These are phyloP conservation scores for Channa argus DNA, from an alignment of 2,113 vertebrate genomes.

Conservation along the genomic window DNA sequence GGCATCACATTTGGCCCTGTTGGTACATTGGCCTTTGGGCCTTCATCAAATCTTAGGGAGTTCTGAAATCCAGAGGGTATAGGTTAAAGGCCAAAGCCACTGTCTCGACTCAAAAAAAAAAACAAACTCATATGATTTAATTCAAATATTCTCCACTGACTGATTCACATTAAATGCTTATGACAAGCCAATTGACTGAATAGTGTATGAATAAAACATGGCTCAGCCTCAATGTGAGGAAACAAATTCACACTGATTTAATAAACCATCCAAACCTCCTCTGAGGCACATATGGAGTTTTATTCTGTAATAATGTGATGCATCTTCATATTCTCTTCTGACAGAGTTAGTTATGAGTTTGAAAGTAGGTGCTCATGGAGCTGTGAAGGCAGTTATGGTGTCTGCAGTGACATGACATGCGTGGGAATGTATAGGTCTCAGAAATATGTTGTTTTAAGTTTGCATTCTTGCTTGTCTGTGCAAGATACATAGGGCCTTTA, in stretches of 20 bases:
- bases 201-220: conserved; percentile 65
- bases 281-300: not conserved
- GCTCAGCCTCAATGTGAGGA: conserved; percentile 33
- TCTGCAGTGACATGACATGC: not conserved
- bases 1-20: too few species aligned
- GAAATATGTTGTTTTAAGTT: too few species aligned
- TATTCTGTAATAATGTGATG: not conserved
- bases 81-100: conserved; percentile 36
- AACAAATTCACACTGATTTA: conserved; percentile 45
- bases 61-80: conserved; percentile 1
- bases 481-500: too few species aligned
- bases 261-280: conserved; percentile 41
- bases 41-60: too few species aligned
- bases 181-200: conserved; percentile 41
- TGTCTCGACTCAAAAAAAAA: conserved; percentile 14
- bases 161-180: conserved; percentile 43
- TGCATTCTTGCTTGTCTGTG: too few species aligned
- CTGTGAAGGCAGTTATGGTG: not conserved
- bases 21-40: too few species aligned
- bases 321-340: conserved; percentile 10
- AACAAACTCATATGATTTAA: conserved; percentile 34
- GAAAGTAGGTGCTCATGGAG: conserved; percentile 9
- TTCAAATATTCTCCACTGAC: conserved; percentile 31
- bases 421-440: too few species aligned
- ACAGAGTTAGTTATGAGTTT: not conserved